Evolutionary conservation across 2,113 vertebrate species (phyloP), one percentile per base, ranked within the genome.

Genomic region (Antidorcas marsupialis): DNA sequence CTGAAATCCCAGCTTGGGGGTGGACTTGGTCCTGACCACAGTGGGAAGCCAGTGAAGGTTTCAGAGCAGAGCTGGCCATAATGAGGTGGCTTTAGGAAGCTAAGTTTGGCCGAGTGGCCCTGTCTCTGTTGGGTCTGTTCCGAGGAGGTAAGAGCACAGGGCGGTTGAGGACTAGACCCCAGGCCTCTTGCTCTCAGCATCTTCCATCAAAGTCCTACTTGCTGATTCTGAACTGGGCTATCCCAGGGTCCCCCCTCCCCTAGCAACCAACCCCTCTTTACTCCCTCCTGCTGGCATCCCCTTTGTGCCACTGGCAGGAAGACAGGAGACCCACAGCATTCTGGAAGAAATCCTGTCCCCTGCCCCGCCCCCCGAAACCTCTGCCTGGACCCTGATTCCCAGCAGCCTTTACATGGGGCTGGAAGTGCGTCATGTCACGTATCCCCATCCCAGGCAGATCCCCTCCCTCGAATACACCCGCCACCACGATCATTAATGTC

Each of bases 381-480:
- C 47, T 33, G n/a, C 19, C 52, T 36, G 25, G n/a, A 30, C 43
- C 79, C 62, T 78, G 39, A 33, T 33, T 81, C 67, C 74, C 92
- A 86, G 78, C 33, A 62, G 57, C 47, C 74, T 94, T 67, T 79
- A 53, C 19, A 6, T 14, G 21, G 52, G 74, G 39, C 30, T 39
- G 23, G 45, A 39, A 50, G 52, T 4, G 7, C 7, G 30, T 62
- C 11, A 0, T 23, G 2, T 47, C 45, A 39, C 28, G 6, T 2
- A 55, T 55, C 11, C 57, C 57, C 36, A 7, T 33, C 27, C 59
- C 62, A 39, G 1, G 0, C 12, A 33, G 30, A 36, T 28, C 78
- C 71, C 28, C 16, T 19, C 28, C 45, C 79, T 84, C 55, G 3
- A 3, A 45, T 8, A 25, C 4, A 3, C 67, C 25, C 9, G 19